These are phyloP conservation scores for Neocrepidodera transversa DNA, from an alignment of 2,888 invertebrate genomes.

Conservation along the genomic window DNA sequence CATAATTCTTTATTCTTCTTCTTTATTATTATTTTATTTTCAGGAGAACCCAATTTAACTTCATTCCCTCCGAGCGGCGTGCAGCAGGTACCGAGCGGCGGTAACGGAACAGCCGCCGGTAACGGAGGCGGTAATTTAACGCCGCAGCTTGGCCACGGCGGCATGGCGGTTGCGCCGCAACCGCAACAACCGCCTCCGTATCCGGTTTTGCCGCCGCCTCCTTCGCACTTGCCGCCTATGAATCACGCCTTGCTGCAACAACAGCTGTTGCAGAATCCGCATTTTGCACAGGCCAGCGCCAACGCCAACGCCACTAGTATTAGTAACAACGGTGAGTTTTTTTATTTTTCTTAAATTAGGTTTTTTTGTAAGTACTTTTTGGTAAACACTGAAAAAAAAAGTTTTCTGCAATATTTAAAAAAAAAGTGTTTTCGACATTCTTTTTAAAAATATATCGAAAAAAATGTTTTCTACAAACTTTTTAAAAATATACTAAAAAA, in stretches of 20 bases:
- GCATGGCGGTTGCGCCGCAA: constrained; percentile 16
- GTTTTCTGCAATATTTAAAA: too few species aligned
- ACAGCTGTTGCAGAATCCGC: constrained; percentile 66
- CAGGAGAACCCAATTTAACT: constrained; percentile 61
- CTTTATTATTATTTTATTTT: background rate
- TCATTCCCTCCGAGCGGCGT: constrained; percentile 54
- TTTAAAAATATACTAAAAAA: too few species aligned
- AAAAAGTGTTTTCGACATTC: too few species aligned
- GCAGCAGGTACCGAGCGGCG: constrained; percentile 32
- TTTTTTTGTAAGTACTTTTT: too few species aligned
- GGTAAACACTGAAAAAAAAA: too few species aligned
- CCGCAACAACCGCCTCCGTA: constrained; percentile 55
- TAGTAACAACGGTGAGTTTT: constrained; percentile 61
- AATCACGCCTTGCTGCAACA: constrained; percentile 61
- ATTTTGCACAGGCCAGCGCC: constrained; percentile 57
- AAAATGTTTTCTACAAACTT: too few species aligned
- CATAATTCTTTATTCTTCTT: too few species aligned
- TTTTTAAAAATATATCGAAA: too few species aligned
- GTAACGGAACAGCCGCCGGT: constrained; percentile 36
- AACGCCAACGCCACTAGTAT: constrained; percentile 64
- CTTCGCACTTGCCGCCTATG: constrained; percentile 48
- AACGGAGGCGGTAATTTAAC: constrained; percentile 38
- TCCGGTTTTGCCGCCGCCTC: constrained; percentile 57
- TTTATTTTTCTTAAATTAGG: background rate
- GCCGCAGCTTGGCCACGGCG: constrained; percentile 14